Base-by-base conservation (phyloP, 2,888 invertebrate species). In the Imbricaverruca yamaguchii region DNA sequence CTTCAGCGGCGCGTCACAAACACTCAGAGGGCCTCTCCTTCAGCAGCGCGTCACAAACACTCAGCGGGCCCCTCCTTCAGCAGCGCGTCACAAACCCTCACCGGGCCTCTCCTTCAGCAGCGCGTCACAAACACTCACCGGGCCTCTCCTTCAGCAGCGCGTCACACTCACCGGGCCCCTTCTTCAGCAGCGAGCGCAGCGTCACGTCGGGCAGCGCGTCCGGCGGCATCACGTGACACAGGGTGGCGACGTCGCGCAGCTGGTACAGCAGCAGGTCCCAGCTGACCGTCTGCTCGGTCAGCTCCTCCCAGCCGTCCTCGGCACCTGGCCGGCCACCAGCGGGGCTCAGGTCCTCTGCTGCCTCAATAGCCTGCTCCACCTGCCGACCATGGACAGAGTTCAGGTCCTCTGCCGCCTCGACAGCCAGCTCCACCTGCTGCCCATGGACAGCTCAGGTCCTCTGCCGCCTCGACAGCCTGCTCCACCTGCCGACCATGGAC, bases 241-340 rank as follows among this genome's bases (percentile, higher is more conserved):
- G 89, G 81, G 94, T 90, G 4, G 95, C 91, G 83, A 95, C 91
- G 86, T 97, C 96, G 87, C 97, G 96, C 80, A 97, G 89, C 89
- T 96, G 96, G 81, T 94, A 93, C 77, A 95, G 93, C 1, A 97
- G 88, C 80, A 94, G 88, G 21, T 93, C 92, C 94, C 97, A 97
- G 86, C 93, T 92, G 79, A 95, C 93, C 85, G 92, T 91, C 86
- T 97, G 96, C 84, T 93, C 91, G 2, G 94, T 93, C 81, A 96
- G 91, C 81, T 92, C 91, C 86, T 94, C 94, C 94, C 94, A 96
- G 78, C 91, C 91, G 56, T 88, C 89, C 65, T 89, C 87, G 81
- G 87, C 87, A 81, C 86, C 86, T 7, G 61, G 56, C 74, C 12
- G 59, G 12, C 15, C 15, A 11, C 1, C 59, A 59, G 59, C 39